Evolutionary conservation across 2,113 vertebrate genomes (phyloP).

Genomic region (Grammomys surdaster): DNA sequence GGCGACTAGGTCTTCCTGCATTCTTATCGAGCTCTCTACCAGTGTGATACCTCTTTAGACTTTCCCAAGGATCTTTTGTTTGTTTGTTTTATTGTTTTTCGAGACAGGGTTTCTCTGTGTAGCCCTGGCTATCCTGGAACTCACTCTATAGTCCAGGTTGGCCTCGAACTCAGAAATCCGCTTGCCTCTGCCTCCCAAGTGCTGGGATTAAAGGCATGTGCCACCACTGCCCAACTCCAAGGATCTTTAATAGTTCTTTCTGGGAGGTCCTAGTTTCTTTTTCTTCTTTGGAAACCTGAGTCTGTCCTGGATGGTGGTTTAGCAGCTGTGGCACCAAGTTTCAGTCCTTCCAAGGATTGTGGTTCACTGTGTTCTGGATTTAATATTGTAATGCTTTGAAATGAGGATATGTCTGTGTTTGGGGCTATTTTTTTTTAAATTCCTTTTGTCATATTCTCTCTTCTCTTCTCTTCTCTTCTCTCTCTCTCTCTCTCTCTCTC

Average conservation of each 20-base stretch:
- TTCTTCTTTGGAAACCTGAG: not conserved
- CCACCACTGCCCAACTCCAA: not conserved
- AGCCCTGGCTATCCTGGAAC: too few species aligned
- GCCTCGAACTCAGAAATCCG: too few species aligned
- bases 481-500: too few species aligned
- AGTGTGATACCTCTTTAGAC: not conserved
- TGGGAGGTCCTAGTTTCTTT: not conserved
- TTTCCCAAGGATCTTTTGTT: not conserved
- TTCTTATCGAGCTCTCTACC: not conserved
- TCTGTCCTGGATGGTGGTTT: not conserved
- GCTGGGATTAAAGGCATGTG: too few species aligned
- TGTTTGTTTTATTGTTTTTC: too few species aligned
- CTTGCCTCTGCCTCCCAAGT: too few species aligned
- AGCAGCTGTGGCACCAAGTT: not conserved
- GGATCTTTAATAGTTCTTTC: not conserved
- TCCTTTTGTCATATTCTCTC: not conserved
- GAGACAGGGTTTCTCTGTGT: too few species aligned
- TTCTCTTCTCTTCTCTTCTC: not conserved
- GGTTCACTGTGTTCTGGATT: not conserved
- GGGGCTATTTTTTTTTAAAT: not conserved
- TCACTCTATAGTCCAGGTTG: too few species aligned
- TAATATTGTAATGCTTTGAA: not conserved
- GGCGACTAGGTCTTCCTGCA: not conserved
- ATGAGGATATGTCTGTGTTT: not conserved
- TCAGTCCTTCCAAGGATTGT: not conserved